Evolutionary conservation across 1,140 invertebrate species (phyloP), one percentile per base, ranked within the genome.

Genomic region (Samia ricini): DNA sequence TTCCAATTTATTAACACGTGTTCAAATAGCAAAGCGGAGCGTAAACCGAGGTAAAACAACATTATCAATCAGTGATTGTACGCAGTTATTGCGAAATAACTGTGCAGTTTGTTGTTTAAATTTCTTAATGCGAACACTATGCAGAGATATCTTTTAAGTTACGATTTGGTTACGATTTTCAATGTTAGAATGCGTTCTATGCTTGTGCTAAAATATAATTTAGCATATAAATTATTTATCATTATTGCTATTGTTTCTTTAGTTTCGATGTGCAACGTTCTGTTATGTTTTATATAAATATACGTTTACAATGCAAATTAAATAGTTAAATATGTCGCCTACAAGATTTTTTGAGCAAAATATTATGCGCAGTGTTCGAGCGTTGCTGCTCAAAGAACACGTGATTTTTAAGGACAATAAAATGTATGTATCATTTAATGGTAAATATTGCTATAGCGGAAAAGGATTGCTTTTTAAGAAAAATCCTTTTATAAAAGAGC

Each of bases 1-100:
- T 42, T 57, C 26, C 33, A 42, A 42, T 42, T 42, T 42, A 7
- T 49, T 49, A 50, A 50, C 57, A 59, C 57, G 57, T 59, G 57
- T 59, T 50, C 57, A 50, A 23, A 59, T 22, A 59, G 21, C 36
- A 29, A 29, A 29, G 33, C 18, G n/a, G 26, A 56, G 18, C 23
- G 23, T 26, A 33, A 56, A 5, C 19, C 36, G 22, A 20, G 36
- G 22, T 24, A 22, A 18, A 20, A 42, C 56, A 58, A 58, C 57
- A 49, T 59, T 59, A 59, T 59, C 57, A 59, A 59, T 59, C 57
- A 59, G 57, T 23, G 48, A 59, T 49, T 59, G 57, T 59, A 22
- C 22, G 18, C 15, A 56, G 29, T 20, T 48, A 22, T 57, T 57
- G 26, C 56, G 22, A 59, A 59, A 59, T 59, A 59, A 49, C 50